These are phyloP conservation scores for Acanthis flammea DNA, from an alignment of 2,797 vertebrate genomes.

Conservation along the genomic window DNA sequence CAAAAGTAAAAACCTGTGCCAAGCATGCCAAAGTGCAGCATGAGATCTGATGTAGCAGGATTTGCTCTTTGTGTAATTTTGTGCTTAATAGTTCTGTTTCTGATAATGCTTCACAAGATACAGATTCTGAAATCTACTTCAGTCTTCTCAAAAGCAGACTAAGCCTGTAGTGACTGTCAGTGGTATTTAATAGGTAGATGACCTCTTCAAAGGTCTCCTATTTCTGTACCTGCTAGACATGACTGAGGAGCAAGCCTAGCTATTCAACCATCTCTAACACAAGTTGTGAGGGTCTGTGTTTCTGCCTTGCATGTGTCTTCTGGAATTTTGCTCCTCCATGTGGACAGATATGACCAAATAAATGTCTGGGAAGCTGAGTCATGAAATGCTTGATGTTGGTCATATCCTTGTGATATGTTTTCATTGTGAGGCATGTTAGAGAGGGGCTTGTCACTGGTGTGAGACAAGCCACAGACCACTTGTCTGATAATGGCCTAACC, in stretches of 20 bases:
- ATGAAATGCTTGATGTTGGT: background rate
- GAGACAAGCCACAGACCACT: background rate
- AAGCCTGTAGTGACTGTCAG: background rate
- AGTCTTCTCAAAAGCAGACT: background rate
- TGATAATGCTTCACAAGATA: background rate
- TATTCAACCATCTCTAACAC: background rate
- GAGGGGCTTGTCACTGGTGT: background rate
- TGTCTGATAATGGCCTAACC: background rate
- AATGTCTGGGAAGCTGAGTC: background rate
- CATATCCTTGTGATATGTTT: background rate
- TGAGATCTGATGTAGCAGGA: background rate
- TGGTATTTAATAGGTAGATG: background rate
- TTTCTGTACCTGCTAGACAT: background rate
- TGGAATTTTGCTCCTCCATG: background rate
- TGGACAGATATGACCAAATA: background rate
- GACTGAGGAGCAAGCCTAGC: background rate
- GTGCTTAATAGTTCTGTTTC: background rate
- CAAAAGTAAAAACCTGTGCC: conserved; percentile 83
- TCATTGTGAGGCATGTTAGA: background rate
- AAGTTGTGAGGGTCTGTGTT: background rate
- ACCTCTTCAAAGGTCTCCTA: background rate
- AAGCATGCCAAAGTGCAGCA: background rate
- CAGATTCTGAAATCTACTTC: background rate
- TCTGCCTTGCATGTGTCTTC: background rate
- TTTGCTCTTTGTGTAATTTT: background rate